Conservation (phyloP, 2,113 vertebrate species). For the Tilapia sparmanii region DNA sequence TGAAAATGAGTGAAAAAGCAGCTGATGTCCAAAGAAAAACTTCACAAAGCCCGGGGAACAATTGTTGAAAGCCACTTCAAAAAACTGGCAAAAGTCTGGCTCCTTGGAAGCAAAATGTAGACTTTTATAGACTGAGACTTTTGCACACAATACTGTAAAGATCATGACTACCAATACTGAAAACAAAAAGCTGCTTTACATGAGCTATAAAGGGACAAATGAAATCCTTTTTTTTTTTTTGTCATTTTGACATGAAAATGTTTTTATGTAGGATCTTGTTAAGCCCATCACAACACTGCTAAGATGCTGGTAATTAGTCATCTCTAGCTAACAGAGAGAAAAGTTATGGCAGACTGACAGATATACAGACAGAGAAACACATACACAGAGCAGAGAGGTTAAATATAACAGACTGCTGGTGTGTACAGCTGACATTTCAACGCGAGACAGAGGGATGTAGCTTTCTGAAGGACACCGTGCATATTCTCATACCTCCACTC, state of each 20-base stretch:
- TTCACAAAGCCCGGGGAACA: fast-evolving
- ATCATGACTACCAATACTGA: not conserved
- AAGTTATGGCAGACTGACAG: not conserved
- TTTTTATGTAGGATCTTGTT: not conserved
- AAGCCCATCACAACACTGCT: not conserved
- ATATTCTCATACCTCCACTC: not conserved
- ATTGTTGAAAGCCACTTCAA: not conserved
- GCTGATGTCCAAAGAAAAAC: not conserved
- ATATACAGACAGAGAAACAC: not conserved
- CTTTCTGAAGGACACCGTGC: not conserved
- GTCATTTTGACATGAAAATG: not conserved
- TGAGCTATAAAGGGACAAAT: not conserved
- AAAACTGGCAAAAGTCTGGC: not conserved
- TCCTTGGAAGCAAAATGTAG: not conserved
- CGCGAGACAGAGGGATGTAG: not conserved
- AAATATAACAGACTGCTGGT: constrained; percentile 21
- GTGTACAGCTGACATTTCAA: constrained; percentile 10
- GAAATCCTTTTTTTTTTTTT: not conserved
- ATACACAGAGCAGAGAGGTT: not conserved
- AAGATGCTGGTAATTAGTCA: not conserved
- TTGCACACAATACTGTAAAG: not conserved
- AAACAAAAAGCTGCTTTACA: not conserved
- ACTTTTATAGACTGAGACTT: not conserved
- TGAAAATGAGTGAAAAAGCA: not conserved
- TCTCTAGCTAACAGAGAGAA: not conserved